These are phyloP conservation scores for Anoncus sp. DNA, from an alignment of 2,888 invertebrate species.

Conservation along the genomic window DNA sequence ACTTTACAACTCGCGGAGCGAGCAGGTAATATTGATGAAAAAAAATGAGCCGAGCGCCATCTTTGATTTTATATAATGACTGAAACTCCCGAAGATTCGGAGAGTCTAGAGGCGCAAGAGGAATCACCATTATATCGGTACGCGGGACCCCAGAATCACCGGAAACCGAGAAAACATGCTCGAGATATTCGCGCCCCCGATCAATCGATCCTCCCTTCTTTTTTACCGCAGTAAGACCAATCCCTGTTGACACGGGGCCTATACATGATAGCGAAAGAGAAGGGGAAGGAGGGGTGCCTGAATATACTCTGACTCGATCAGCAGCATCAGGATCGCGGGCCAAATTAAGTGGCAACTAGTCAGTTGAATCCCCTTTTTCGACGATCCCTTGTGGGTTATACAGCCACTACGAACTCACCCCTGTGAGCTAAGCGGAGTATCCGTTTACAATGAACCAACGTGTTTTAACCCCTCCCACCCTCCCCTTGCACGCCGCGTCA, in stretches of 20 bases:
- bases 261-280: conserved; percentile 10
- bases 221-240: conserved; percentile 29
- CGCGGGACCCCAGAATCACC: conserved; percentile 11
- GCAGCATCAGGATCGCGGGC: conserved; percentile 65
- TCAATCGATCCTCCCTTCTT: conserved; percentile 16
- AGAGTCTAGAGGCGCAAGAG: background rate
- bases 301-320: conserved; percentile 50
- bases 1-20: background rate
- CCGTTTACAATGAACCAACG: conserved; percentile 78
- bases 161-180: conserved; percentile 45
- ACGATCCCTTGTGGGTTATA: conserved; percentile 55
- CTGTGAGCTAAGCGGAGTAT: conserved; percentile 71
- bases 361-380: conserved; percentile 69
- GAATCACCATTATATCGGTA: conserved; percentile 41
- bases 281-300: conserved; percentile 6
- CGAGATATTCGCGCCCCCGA: conserved; percentile 31
- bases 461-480: conserved; percentile 66
- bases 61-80: conserved; percentile 13
- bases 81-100: background rate
- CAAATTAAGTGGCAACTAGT: conserved; percentile 83
- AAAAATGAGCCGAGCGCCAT: background rate
- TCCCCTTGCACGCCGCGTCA: conserved; percentile 52
- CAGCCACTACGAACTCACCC: conserved; percentile 66
- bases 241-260: conserved; percentile 33
- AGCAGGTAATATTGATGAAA: background rate